These are phyloP conservation scores for Amblyjoppa proteus DNA, from an alignment of 2,888 invertebrate genomes.

Conservation along the genomic window DNA sequence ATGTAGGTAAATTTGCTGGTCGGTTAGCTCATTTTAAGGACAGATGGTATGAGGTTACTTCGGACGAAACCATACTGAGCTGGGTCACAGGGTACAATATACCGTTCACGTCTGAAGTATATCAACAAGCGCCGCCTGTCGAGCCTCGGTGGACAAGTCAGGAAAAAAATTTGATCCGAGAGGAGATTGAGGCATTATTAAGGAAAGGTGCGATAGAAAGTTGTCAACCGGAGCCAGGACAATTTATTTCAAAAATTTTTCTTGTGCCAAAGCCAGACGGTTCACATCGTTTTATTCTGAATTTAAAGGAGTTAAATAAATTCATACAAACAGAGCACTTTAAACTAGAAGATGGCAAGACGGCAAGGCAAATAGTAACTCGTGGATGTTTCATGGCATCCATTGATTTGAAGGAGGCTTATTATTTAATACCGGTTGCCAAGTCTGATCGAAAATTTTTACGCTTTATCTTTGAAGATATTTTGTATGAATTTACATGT, in stretches of 20 bases:
- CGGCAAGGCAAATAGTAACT: slow-evolving; percentile 31
- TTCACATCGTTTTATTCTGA: slow-evolving; percentile 18
- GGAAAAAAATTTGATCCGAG: slow-evolving; percentile 30
- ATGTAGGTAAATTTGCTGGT: slow-evolving; percentile 60
- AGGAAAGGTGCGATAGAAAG: slow-evolving; percentile 42
- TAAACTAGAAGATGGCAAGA: slow-evolving; percentile 46
- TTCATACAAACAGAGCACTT: slow-evolving; percentile 12
- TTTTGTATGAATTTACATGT: slow-evolving; percentile 29
- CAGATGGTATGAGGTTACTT: slow-evolving; percentile 55
- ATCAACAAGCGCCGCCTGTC: slow-evolving; percentile 33
- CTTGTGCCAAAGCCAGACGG: slow-evolving; percentile 15
- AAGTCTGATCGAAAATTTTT: slow-evolving; percentile 42
- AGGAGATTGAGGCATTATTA: slow-evolving; percentile 8
- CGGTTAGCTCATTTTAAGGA: slow-evolving; percentile 39
- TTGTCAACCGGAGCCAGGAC: slow-evolving; percentile 12
- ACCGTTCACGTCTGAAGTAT: slow-evolving; percentile 38
- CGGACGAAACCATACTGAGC: slow-evolving; percentile 62
- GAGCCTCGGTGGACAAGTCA: slow-evolving; percentile 51
- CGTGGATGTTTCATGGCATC: slow-evolving; percentile 32
- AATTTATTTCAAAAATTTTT: slow-evolving; percentile 58
- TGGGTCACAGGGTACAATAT: slow-evolving; percentile 66
- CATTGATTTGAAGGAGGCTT: slow-evolving; percentile 38
- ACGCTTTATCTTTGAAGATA: slow-evolving; percentile 24
- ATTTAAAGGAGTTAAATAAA: slow-evolving; percentile 14
- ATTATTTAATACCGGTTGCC: slow-evolving; percentile 38